Percentiles rank a stretch among this genome's conserved stretches.
These are phyloP conservation scores for Spea multiplicata DNA, from an alignment of 2,113 vertebrate species.

Conservation along the genomic window DNA sequence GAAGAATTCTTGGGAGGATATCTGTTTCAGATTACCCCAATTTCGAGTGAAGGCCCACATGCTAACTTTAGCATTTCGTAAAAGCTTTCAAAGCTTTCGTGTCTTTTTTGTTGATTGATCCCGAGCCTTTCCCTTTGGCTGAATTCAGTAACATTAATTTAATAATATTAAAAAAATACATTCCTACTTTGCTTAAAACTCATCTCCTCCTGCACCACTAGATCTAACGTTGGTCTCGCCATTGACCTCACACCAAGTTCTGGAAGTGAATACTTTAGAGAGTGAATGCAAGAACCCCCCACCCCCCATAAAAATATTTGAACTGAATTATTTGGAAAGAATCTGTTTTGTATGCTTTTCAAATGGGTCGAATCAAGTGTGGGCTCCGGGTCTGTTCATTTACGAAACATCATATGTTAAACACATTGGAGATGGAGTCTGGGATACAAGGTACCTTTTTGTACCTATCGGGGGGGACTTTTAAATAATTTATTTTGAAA, in stretches of 20 bases:
- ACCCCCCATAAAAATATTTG: background rate
- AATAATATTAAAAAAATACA: conserved; percentile 56
- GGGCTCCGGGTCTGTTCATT: conserved; percentile 8
- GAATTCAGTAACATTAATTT: conserved; percentile 50
- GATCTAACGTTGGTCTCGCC: conserved; percentile 55
- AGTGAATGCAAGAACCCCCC: conserved; percentile 36
- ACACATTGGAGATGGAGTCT: background rate
- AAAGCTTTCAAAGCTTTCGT: conserved; percentile 58
- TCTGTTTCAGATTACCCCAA: conserved; percentile 72
- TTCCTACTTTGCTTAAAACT: conserved; percentile 57
- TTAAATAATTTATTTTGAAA: background rate
- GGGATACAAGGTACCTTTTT: background rate
- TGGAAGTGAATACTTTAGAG: conserved; percentile 16
- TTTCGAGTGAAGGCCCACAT: conserved; percentile 66
- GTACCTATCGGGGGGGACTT: background rate
- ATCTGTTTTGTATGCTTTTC: background rate
- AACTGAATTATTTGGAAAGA: conserved; percentile 2
- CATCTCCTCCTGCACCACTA: conserved; percentile 51
- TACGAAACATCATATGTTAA: background rate
- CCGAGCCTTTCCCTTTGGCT: conserved; percentile 64
- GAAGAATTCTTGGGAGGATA: conserved; percentile 66
- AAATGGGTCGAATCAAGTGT: conserved; percentile 3
- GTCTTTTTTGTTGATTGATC: conserved; percentile 64
- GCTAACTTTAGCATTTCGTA: conserved; percentile 69
- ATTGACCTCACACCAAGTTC: conserved; percentile 49